phyloP scores from a whole-genome alignment of 2,113 vertebrate species.

The Podiceps cristatus region DNA sequence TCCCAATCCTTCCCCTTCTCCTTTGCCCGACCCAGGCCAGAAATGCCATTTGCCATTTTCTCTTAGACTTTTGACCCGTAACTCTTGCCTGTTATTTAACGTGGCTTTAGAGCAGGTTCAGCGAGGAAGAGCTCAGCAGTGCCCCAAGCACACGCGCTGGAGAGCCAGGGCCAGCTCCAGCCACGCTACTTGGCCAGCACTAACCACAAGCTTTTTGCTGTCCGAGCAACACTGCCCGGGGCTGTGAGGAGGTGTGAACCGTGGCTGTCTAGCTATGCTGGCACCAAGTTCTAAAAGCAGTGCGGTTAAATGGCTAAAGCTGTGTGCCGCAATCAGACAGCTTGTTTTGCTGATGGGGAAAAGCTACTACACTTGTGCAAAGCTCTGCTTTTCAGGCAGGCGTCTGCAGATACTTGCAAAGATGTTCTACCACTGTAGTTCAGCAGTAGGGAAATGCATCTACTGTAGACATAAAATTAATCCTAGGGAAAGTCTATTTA shows the following conservation, averaged over 20 bases:
- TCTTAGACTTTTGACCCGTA: neutral
- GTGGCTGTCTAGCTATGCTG: neutral
- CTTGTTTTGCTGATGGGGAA: neutral
- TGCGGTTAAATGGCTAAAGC: neutral
- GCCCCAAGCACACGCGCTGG: accelerated
- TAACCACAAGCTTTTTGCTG: neutral
- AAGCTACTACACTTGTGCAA: neutral
- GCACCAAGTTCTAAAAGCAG: neutral
- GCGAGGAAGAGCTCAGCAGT: neutral
- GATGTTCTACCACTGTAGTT: neutral
- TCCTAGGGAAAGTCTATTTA: neutral
- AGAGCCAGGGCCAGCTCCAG: neutral
- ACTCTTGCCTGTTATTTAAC: neutral
- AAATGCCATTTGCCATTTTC: neutral
- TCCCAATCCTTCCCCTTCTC: neutral
- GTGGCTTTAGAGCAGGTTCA: neutral
- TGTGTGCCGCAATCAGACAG: neutral
- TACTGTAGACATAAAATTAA: neutral
- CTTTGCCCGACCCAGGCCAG: neutral
- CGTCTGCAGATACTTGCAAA: neutral
- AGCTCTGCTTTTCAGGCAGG: constrained; percentile 21
- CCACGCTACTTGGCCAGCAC: neutral
- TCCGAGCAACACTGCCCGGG: neutral
- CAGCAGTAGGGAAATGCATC: neutral
- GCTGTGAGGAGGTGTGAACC: constrained; percentile 23